Evolutionary conservation across 1,140 invertebrate genomes (phyloP), one percentile per base, ranked within the genome.

Genomic region (Drosophila arizonae): DNA sequence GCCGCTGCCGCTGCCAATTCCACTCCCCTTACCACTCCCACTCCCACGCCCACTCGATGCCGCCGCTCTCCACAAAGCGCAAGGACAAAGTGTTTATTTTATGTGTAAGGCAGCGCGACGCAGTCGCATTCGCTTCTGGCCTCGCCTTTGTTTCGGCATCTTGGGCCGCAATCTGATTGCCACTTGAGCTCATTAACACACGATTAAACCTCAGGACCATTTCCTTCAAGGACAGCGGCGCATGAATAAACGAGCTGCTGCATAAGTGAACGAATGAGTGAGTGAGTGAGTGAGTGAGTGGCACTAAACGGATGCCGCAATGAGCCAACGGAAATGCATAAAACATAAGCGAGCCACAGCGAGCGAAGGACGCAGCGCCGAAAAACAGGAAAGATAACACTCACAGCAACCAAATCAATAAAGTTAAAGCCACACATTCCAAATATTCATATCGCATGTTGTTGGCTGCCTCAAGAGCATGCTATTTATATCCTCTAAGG

Each of bases 111-210:
- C 54, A 48, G n/a, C n/a, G 30, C 69, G 43, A 39, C 48, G 56
- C 24, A 28, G 55, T 64, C 62, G 48, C 43, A 33, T 39, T 43
- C 57, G 6, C 36, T 30, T 54, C 24, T n/a, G 46, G 28, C 28
- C 54, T 66, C 46, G 62, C 64, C 55, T 70, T 79, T 69, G 56
- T 65, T 41, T 48, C 63, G 46, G 58, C 63, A 46, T 66, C 81
- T 64, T 77, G 73, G 69, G 60, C 74, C 77, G 81, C 81, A 80
- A 85, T 85, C 81, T 86, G 81, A 86, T 86, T 86, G 81, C 82
- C 82, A 86, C 78, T 86, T 81, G 78, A 86, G 81, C 81, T 81
- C 78, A 86, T 86, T 86, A 86, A 86, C 78, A 86, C 82, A 81
- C 81, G 78, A 79, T 86, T 86, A 81, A 86, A 87, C 81, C 74